Base-by-base conservation (phyloP, 2,888 invertebrate genomes). In the Chloromyia formosa region DNA sequence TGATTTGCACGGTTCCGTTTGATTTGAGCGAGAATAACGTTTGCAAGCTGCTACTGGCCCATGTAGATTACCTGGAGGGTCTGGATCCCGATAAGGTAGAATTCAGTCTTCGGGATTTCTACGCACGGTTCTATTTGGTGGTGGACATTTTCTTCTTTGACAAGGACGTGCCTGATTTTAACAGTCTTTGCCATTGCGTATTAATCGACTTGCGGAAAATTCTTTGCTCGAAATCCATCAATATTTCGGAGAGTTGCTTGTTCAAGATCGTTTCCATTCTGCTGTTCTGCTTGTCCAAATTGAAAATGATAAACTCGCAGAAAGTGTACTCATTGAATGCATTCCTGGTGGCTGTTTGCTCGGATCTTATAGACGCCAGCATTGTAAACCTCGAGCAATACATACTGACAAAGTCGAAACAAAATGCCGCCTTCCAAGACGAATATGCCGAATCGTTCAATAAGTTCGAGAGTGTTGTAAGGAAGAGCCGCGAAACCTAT, bases 1-100 rank as follows among this genome's bases (percentile, higher is more conserved):
- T 91, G 77, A 89, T 89, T 77, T 93, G 94, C 83, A 87, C 89
- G 77, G 88, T 92, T 80, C 90, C 93, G 49, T 97, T 97, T 87
- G 95, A 96, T 81, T 94, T 96, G 56, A 95, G 96, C 18, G 91
- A 93, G 81, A 94, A 93, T 60, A 97, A 97, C 86, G 87, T 97
- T 62, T 89, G 89, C 73, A 90, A 93, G 81, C 86, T 92, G 77
- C 91, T 92, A 83, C 90, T 90, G 78, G 89, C 91, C 81, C 92
- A 92, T 82, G 87, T 88, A 0, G 89, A 90, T 79, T 89, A 88
- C 81, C 85, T 89, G 80, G 90, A 90, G 77, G 84, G 87, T 76
- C 79, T 88, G 74, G 83, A 84, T 78, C 86, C 87, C 10, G 81
- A 81, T 69, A 84, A 85, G 58, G 83, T 86, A 69, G 86, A 85